phyloP scores from a whole-genome alignment of 1,140 invertebrate species.

The Drosophila kohkoa region DNA sequence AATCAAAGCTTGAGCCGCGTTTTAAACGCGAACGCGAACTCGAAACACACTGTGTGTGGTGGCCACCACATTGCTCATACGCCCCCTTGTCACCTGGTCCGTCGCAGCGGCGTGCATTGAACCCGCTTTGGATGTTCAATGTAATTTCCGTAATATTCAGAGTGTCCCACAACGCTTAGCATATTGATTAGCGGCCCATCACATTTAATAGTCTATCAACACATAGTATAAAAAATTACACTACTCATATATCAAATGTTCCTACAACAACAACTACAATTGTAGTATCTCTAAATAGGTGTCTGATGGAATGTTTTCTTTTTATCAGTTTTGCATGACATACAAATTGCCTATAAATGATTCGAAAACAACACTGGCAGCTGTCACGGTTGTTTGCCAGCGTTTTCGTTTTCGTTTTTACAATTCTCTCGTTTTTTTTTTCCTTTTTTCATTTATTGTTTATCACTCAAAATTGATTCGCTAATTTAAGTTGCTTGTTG shows the following conservation, averaged over 20 bases:
- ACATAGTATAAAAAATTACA: constrained; percentile 3
- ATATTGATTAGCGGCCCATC: constrained; percentile 48
- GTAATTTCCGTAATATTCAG: constrained; percentile 47
- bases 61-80: constrained; percentile 60
- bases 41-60: constrained; percentile 15
- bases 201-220: constrained; percentile 32
- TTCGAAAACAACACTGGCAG: constrained; percentile 5
- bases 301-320: constrained; percentile 14
- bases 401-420: constrained; percentile 1
- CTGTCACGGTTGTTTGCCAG: constrained; percentile 22
- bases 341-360: constrained; percentile 27
- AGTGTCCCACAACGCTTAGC: constrained; percentile 27
- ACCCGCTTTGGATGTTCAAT: constrained; percentile 59
- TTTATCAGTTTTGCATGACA: constrained; percentile 36
- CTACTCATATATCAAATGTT: constrained; percentile 20
- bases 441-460: constrained; percentile 35
- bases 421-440: background rate
- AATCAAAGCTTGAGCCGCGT: background rate
- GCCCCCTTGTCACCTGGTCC: constrained; percentile 49
- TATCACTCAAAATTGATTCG: constrained; percentile 74
- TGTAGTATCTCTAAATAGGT: background rate
- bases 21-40: background rate
- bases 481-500: constrained; percentile 69
- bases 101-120: constrained; percentile 64
- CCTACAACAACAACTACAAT: background rate